These are phyloP conservation scores for Acrobasis consociella DNA, from an alignment of 2,888 invertebrate genomes.

Conservation along the genomic window DNA sequence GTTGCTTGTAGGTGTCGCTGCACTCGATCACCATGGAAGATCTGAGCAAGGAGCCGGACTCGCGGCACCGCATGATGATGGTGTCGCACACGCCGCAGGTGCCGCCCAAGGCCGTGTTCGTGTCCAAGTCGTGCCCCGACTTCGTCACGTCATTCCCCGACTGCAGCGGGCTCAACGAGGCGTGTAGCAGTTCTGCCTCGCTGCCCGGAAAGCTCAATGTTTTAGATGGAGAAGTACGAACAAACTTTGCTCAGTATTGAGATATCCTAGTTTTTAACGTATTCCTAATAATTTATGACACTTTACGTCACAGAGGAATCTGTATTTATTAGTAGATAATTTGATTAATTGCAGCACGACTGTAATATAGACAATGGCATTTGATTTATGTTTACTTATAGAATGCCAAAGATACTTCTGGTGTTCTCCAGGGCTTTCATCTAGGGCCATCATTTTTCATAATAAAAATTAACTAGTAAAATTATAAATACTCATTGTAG, in stretches of 20 bases:
- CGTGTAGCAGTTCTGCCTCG: constrained; percentile 40
- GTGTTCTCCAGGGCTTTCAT: background rate
- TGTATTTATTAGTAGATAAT: too few species aligned
- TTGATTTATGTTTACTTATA: background rate
- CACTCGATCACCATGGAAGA: constrained; percentile 96
- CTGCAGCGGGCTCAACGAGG: constrained; percentile 34
- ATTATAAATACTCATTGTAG: background rate
- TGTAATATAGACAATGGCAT: too few species aligned
- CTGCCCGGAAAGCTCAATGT: constrained; percentile 58
- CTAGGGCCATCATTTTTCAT: background rate
- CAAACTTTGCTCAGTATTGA: background rate
- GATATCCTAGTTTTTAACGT: too few species aligned
- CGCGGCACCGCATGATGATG: constrained; percentile 92
- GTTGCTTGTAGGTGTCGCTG: constrained; percentile 84
- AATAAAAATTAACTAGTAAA: background rate
- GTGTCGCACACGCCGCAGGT: constrained; percentile 84
- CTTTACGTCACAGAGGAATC: too few species aligned
- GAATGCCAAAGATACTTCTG: background rate
- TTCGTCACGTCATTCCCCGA: constrained; percentile 63
- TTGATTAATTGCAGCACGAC: too few species aligned
- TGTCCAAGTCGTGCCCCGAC: constrained; percentile 93
- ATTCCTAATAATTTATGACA: too few species aligned
- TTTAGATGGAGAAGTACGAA: constrained; percentile 45
- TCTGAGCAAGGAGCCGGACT: constrained; percentile 89
- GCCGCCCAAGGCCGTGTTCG: constrained; percentile 77